Conservation (phyloP, 1,140 invertebrate species). For the Portunus trituberculatus region DNA sequence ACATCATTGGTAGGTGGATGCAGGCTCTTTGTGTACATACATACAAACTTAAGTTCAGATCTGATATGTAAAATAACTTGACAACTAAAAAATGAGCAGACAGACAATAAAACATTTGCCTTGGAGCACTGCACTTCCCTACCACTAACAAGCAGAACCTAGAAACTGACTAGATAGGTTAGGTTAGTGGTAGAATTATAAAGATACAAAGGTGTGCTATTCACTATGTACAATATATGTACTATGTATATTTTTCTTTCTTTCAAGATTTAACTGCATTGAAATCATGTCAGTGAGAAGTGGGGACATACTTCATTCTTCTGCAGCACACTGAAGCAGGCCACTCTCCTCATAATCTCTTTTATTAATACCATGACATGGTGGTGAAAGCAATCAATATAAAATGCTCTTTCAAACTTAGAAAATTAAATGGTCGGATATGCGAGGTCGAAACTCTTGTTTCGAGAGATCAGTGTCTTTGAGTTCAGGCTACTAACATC, state of each 20-base stretch:
- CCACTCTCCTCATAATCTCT: background rate
- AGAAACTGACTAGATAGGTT: constrained; percentile 3
- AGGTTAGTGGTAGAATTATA: background rate
- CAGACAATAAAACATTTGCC: background rate
- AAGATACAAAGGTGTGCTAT: constrained; percentile 13
- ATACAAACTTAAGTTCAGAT: background rate
- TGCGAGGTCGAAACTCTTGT: background rate
- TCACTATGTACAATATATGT: constrained; percentile 24
- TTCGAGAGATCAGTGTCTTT: background rate
- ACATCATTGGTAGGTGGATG: background rate
- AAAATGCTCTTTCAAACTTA: constrained; percentile 15
- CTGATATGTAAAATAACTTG: background rate
- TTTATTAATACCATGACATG: no score
- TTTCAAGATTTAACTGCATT: constrained; percentile 9
- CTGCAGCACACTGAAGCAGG: background rate
- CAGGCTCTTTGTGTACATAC: background rate
- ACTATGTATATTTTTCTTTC: background rate
- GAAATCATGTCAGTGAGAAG: background rate
- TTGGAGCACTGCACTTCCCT: background rate
- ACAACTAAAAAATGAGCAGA: background rate
- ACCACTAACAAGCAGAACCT: constrained; percentile 15
- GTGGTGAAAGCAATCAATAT: background rate
- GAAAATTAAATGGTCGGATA: constrained; percentile 4
- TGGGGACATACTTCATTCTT: background rate
- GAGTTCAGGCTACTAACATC: background rate